phyloP scores from a whole-genome alignment of 2,797 vertebrate genomes.

The Bufotes viridis region DNA sequence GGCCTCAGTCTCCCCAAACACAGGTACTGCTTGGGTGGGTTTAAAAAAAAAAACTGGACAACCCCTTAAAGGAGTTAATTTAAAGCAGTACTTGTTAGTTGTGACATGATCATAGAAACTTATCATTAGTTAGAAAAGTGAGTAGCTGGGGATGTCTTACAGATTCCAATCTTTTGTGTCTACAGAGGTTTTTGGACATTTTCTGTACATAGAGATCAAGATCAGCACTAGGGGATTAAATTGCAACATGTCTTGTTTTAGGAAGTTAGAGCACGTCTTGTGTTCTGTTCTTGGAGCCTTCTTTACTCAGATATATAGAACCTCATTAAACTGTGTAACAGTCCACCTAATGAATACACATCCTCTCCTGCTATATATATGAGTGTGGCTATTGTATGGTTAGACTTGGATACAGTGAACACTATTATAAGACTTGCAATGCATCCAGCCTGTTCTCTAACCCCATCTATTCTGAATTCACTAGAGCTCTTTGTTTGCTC shows the following conservation, averaged over 20 bases:
- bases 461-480: conserved; percentile 27
- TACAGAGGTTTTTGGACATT: neutral
- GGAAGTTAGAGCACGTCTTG: neutral
- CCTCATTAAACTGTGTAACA: neutral
- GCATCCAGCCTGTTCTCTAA: conserved; percentile 22
- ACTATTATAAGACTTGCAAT: neutral
- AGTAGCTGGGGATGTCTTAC: neutral
- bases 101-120: neutral
- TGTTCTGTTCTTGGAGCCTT: neutral
- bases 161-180: neutral
- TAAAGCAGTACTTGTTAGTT: neutral
- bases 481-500: neutral
- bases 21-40: too few species aligned
- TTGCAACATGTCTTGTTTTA: neutral
- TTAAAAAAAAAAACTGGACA: too few species aligned
- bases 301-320: neutral
- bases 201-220: neutral
- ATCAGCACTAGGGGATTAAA: neutral
- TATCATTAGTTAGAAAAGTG: neutral
- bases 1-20: too few species aligned
- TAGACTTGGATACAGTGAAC: conserved; percentile 7
- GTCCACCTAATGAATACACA: conserved; percentile 15
- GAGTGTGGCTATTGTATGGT: conserved; percentile 6
- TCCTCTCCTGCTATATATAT: conserved; percentile 15
- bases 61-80: too few species aligned